phyloP scores from a whole-genome alignment of 2,888 invertebrate genomes.

The Leptopilina drosophilae region DNA sequence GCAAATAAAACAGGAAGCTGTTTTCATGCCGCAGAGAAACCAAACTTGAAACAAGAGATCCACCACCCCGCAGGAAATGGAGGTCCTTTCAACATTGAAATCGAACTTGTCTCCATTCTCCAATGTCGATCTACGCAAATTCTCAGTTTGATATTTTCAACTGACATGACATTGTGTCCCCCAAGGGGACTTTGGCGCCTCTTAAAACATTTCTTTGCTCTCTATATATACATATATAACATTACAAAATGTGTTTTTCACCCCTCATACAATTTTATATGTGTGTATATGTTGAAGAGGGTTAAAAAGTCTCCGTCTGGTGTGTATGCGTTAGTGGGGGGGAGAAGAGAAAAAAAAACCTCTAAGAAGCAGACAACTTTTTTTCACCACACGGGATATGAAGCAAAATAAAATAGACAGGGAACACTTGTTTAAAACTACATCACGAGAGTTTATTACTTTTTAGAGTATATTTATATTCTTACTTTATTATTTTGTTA shows the following conservation, averaged over 20 bases:
- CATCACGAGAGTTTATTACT: constrained; percentile 12
- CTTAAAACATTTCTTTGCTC: constrained; percentile 2
- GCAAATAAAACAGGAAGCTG: constrained; percentile 30
- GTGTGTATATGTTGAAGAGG: neutral
- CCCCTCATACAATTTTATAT: neutral
- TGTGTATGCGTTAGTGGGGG: no score
- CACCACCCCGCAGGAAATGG: neutral
- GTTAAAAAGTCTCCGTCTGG: constrained; percentile 13
- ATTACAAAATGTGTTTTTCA: constrained; percentile 26
- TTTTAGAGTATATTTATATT: neutral
- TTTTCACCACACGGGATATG: neutral
- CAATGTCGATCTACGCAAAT: constrained; percentile 11
- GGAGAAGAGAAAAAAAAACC: neutral
- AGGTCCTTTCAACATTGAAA: constrained; percentile 14
- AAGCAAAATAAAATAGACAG: constrained; percentile 10
- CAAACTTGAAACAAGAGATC: constrained; percentile 4
- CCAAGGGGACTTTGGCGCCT: neutral
- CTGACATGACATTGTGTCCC: constrained; percentile 5
- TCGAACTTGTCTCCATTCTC: constrained; percentile 7
- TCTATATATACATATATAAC: neutral
- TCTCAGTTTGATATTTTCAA: constrained; percentile 21
- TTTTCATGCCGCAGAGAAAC: neutral
- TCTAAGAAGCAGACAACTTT: neutral
- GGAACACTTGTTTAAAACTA: constrained; percentile 28
- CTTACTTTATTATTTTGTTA: neutral